Base-by-base conservation (phyloP, 2,797 vertebrate genomes). In the Oophaga sylvatica region DNA sequence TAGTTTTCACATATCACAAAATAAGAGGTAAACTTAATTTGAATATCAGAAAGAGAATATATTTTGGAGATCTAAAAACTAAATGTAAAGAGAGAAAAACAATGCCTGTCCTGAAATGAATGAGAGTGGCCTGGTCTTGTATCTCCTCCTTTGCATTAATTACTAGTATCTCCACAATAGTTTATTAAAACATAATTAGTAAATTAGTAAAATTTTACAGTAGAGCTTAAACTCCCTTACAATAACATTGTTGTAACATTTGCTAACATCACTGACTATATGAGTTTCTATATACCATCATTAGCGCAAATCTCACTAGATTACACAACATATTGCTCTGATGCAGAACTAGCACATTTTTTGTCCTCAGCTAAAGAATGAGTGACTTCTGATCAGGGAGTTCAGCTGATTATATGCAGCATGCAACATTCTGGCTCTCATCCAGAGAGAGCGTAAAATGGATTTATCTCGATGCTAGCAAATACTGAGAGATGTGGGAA, bases 371-470 rank as follows among this genome's bases (percentile, higher is more conserved):
- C 56, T 88, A 83, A 88, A 89, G 73, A 78, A 88, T 87, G 90
- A 92, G 79, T 88, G 85, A 90, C 88, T 92, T 90, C 84, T 91
- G 90, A 89, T 87, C 90, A 91, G 89, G 90, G 90, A 93, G 89
- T 84, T 89, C 82, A 84, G 90, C 70, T 90, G 87, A 90, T 87
- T 90, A 90, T 83, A 81, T 76, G 16, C 73, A 78, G 31, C 87
- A 91, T 92, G 88, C 86, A 87, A 90, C 90, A 91, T 67, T 86
- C 90, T 94, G 91, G 92, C 91, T 89, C 19, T 5, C 62, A 88
- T 87, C 91, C 26, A 0, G 90, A 92, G 84, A 87, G 81, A 92
- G 90, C 85, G 93, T 92, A 92, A 91, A 90, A 71, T 90, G 90
- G 91, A 78, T 45, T 87, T 89, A 91, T 92, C 91, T 90, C 62